Evolutionary conservation across 92 coral and sea anemone species (phyloP), one percentile per base, ranked within the genome.

Genomic region (Palythoa grandis): DNA sequence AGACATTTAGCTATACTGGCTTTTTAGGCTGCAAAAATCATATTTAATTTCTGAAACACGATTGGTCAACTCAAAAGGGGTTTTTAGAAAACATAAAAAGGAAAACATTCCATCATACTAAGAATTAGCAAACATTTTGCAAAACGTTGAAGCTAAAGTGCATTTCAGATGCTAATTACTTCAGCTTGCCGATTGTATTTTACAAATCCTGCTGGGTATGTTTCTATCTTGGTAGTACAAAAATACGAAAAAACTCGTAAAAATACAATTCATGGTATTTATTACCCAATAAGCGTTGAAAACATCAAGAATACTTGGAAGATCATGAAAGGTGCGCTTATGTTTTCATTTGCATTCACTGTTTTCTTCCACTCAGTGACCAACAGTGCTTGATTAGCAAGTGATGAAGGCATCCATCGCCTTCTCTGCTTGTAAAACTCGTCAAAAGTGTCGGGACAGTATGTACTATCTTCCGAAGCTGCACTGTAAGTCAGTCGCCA

Each of bases 401-500:
- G 86, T 19, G 91, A 88, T 5, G 93, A 87, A 16, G 92, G 92
- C 89, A 87, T 87, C 92, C 92, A 90, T 22, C 92, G 87, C 3
- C 90, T 77, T 14, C 92, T 82, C 79, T 91, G 91, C 83, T 88
- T 91, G 91, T 91, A 91, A 43, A 91, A 84, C 82, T 91, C 93
- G n/a, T 91, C 91, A 70, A 91, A 91, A 17, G 83, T 88, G 74
- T 88, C 91, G 3, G 93, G 93, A 71, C 93, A 91, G 84, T 84
- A 91, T 22, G 93, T 91, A 17, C 88, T 79, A 77, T 91, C 91
- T 65, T 88, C 87, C 40, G 93, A 87, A 15, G 93, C 93, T 35
- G 93, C 93, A 66, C 93, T 84, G 69, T 91, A 91, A 11, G 93
- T 66, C 79, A 91, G 24, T 14, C 85, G 91, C 93, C 93, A 91